phyloP scores from a whole-genome alignment of 2,797 vertebrate species.

The Anolis apletophallus region DNA sequence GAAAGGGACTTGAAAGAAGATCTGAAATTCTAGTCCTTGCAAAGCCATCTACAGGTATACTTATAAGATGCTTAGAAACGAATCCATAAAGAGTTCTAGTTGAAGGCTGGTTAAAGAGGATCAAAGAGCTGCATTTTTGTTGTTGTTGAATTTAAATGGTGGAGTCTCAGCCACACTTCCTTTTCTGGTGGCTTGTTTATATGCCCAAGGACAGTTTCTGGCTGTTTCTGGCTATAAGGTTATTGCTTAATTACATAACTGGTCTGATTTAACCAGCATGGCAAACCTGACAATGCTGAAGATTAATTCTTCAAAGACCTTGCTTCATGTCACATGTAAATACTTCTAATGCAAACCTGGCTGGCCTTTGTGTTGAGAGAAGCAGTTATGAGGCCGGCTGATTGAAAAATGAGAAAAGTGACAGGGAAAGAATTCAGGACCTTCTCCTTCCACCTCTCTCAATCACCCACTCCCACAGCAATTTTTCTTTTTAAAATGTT shows the following conservation, averaged over 20 bases:
- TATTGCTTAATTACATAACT: neutral
- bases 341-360: neutral
- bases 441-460: neutral
- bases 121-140: neutral
- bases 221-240: too few relatives aligned
- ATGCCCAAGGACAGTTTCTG: too few relatives aligned
- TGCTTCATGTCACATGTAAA: neutral
- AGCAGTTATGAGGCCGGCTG: neutral
- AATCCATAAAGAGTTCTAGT: neutral
- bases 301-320: neutral
- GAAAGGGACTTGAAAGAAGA: neutral
- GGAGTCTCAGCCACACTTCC: neutral
- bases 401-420: neutral
- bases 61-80: neutral
- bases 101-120: neutral
- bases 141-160: neutral
- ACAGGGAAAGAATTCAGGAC: neutral
- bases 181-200: too few relatives aligned
- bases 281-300: neutral
- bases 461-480: neutral
- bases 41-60: neutral
- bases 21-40: neutral
- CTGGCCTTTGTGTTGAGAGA: neutral
- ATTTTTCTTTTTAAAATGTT: neutral
- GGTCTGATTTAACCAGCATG: neutral